These are phyloP conservation scores for Lipophrys pholis DNA, from an alignment of 2,113 vertebrate genomes.

Conservation along the genomic window DNA sequence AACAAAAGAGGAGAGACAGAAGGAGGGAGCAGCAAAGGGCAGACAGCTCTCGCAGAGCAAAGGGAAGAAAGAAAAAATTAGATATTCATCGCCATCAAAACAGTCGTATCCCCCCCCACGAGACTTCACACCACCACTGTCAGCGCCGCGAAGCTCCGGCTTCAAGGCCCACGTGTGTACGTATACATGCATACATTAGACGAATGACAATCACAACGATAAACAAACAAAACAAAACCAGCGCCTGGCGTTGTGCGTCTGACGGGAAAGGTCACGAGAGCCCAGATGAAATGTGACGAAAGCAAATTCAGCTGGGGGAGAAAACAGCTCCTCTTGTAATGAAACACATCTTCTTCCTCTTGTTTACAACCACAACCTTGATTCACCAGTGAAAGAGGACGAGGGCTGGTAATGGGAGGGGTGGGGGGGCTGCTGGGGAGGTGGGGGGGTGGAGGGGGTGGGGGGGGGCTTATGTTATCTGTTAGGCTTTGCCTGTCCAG, in stretches of 20 bases:
- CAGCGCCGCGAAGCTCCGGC: conserved; percentile 53
- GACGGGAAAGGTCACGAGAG: conserved; percentile 66
- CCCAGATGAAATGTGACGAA: conserved; percentile 57
- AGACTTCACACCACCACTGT: conserved; percentile 61
- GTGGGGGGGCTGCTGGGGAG: not conserved
- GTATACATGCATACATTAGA: conserved; percentile 72
- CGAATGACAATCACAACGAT: conserved; percentile 70
- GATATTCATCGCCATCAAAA: conserved; percentile 91
- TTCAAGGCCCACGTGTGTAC: conserved; percentile 61
- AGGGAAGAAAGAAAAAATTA: conserved; percentile 80
- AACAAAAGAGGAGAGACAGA: conserved; percentile 83
- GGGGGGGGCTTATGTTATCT: conserved; percentile 75
- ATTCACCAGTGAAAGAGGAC: conserved; percentile 45
- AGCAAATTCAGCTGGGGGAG: conserved; percentile 55
- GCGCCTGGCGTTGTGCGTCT: conserved; percentile 36
- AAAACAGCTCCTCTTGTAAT: conserved; percentile 59
- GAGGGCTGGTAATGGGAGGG: conserved; percentile 33
- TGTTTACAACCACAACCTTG: conserved; percentile 68
- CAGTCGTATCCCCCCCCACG: conserved; percentile 62
- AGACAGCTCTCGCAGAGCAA: conserved; percentile 34
- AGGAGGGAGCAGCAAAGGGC: conserved; percentile 76
- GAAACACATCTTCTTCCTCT: conserved; percentile 57
- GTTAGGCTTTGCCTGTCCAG: conserved; percentile 76
- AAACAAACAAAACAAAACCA: conserved; percentile 44
- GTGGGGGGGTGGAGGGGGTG: not conserved